Percentiles rank a stretch among this genome's conserved stretches.
phyloP scores from a whole-genome alignment of 2,797 vertebrate species.

The Ctenochaetus hawaiiensis region DNA sequence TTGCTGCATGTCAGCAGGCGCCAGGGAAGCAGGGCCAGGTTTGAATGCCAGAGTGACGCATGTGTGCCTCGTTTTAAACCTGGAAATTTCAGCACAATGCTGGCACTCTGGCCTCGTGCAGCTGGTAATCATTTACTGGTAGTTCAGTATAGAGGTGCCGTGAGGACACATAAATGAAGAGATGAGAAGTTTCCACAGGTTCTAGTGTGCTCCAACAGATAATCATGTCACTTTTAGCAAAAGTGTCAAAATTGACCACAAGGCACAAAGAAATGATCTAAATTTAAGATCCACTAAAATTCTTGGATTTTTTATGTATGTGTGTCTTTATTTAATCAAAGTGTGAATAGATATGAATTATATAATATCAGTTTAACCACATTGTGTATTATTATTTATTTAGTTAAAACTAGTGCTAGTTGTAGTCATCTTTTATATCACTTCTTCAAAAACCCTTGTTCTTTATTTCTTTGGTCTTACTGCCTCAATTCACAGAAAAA shows the following conservation, averaged over 20 bases:
- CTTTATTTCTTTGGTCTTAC: not conserved
- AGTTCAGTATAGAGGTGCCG: slow-evolving; percentile 34
- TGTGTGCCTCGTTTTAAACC: slow-evolving; percentile 64
- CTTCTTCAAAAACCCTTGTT: not conserved
- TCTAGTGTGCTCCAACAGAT: not conserved
- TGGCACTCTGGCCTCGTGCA: slow-evolving; percentile 46
- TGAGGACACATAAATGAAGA: slow-evolving; percentile 52
- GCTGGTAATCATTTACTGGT: slow-evolving; percentile 64
- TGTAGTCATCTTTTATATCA: not conserved
- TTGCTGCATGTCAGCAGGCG: slow-evolving; percentile 65
- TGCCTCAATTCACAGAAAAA: not conserved
- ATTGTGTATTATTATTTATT: not conserved
- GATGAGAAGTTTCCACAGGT: slow-evolving; percentile 44
- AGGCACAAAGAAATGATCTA: too few relatives aligned
- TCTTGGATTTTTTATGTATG: not conserved
- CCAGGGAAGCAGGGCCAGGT: slow-evolving; percentile 44
- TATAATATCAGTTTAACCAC: not conserved
- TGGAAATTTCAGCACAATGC: slow-evolving; percentile 68
- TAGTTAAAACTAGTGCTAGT: too few relatives aligned
- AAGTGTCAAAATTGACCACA: not conserved
- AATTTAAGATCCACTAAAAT: not conserved
- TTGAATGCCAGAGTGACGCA: slow-evolving; percentile 63
- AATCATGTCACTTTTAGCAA: not conserved
- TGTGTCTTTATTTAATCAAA: not conserved
- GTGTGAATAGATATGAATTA: not conserved